Evolutionary conservation across 1,140 invertebrate species (phyloP).

Genomic region (Nasonia vitripennis): DNA sequence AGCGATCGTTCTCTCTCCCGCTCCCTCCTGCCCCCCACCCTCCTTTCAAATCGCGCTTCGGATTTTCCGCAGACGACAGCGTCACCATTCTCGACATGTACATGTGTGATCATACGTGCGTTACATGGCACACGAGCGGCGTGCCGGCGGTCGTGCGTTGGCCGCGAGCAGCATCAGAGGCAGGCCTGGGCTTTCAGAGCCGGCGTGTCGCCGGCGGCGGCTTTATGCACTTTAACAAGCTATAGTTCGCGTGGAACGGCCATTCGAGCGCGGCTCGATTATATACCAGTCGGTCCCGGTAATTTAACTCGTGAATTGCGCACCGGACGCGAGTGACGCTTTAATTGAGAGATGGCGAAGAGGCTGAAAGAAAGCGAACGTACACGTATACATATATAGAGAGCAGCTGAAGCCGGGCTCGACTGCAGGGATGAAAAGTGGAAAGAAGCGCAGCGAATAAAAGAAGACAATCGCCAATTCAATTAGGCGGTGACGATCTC

Average conservation of each 20-base stretch:
- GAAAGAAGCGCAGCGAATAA: neutral
- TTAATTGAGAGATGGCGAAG: neutral
- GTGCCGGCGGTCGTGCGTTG: neutral
- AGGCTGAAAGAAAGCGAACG: neutral
- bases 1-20: too few species aligned
- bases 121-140: neutral
- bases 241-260: neutral
- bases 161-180: neutral
- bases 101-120: neutral
- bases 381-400: too few species aligned
- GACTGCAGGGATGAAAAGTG: too few species aligned
- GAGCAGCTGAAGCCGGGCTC: too few species aligned
- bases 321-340: neutral
- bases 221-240: conserved; percentile 3
- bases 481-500: neutral
- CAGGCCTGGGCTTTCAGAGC: neutral
- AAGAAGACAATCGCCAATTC: neutral
- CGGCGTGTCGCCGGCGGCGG: neutral
- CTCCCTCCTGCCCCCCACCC: too few species aligned
- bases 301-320: neutral
- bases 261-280: neutral
- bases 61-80: neutral
- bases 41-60: neutral
- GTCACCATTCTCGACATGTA: neutral
- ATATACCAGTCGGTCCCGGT: neutral